Base-by-base conservation (phyloP, 2,113 vertebrate species). In the Amblyornis subalaris region DNA sequence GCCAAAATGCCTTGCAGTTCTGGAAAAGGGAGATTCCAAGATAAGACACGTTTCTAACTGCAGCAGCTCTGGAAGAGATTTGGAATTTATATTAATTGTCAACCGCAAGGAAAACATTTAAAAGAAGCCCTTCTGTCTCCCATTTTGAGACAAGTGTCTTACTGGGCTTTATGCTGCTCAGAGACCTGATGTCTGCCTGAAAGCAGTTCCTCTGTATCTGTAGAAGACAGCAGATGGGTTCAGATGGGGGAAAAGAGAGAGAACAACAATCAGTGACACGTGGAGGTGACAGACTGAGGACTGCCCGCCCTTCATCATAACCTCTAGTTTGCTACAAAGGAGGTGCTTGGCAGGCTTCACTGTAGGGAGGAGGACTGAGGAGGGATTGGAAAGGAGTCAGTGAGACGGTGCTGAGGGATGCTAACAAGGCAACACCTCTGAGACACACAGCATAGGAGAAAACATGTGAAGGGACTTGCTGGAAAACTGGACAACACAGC, bases 11-110 rank as follows among this genome's bases (percentile, higher is more conserved):
- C 25, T 90, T 55, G 55, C 48, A 67, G 55, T 91, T 89, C 75
- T 88, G 81, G 75, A 88, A 85, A 94, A 85, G 31, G 81, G 64
- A 79, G 40, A 93, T 88, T 94, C 87, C 93, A 89, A 94, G 89
- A 89, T 66, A 92, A 95, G 81, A 85, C 1, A 14, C 3, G 3
- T 91, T 96, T 88, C 71, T 74, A 93, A 83, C 50, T 54, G 47
- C 55, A 82, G 48, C 20, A 91, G 71, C 54, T 88, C 75, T 88
- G 74, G 50, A 93, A 88, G 26, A 82, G 38, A 65, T 89, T 73
- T 62, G 64, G 66, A 72, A 91, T 85, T 88, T 80, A 70, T 83
- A 82, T 89, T 79, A 91, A 83, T 58, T 70, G 54, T 79, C 85
- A 94, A 50, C 33, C 48, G 73, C 85, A 94, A 94, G 57, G 45